phyloP scores from a whole-genome alignment of 2,113 vertebrate species.

The Clinocottus analis region DNA sequence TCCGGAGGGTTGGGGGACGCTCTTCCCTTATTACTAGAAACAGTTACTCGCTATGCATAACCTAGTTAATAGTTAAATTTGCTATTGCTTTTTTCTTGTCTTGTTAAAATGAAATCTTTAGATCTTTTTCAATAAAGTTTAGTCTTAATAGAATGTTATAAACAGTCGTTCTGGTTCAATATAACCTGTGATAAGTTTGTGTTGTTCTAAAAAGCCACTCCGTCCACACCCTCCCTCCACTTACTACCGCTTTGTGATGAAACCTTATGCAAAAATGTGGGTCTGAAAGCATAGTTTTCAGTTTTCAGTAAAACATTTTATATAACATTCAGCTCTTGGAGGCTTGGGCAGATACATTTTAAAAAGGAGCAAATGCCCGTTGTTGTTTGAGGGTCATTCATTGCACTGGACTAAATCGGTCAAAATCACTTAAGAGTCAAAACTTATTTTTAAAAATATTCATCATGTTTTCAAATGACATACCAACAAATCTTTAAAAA shows the following conservation, averaged over 20 bases:
- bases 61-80: slow-evolving; percentile 99
- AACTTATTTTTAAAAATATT: slow-evolving; percentile 79
- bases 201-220: slow-evolving; percentile 93
- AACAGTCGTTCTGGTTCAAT: slow-evolving; percentile 99
- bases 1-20: slow-evolving; percentile 89
- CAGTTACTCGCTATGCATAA: slow-evolving; percentile 99
- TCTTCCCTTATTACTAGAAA: slow-evolving; percentile 99
- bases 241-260: slow-evolving; percentile 88
- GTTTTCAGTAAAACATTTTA: slow-evolving; percentile 79
- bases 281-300: slow-evolving; percentile 86
- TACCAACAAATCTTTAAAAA: slow-evolving; percentile 80
- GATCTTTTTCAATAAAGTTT: slow-evolving; percentile 99
- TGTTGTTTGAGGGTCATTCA: slow-evolving; percentile 83
- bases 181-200: slow-evolving; percentile 99
- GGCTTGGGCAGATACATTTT: slow-evolving; percentile 77
- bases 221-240: slow-evolving; percentile 87
- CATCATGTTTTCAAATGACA: slow-evolving; percentile 83
- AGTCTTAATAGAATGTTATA: slow-evolving; percentile 99
- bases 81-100: slow-evolving; percentile 99
- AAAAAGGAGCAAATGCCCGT: slow-evolving; percentile 73
- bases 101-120: slow-evolving; percentile 99
- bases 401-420: slow-evolving; percentile 83
- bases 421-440: slow-evolving; percentile 77
- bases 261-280: slow-evolving; percentile 90
- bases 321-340: slow-evolving; percentile 77